Evolutionary conservation across 2,113 vertebrate genomes (phyloP), one percentile per base, ranked within the genome.

Genomic region (Polypterus bichir): DNA sequence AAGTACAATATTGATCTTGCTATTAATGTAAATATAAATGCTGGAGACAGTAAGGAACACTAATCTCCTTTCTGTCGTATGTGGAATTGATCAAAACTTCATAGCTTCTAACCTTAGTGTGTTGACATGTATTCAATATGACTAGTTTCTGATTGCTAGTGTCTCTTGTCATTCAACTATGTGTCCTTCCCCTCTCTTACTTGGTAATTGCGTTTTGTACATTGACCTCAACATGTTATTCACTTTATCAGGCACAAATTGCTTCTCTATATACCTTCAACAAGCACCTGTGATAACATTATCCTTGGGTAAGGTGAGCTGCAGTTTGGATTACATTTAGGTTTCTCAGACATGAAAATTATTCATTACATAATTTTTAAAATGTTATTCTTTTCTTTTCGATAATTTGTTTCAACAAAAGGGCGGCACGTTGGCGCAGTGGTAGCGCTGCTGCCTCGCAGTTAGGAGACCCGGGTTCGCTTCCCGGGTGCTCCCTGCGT

Each of bases 211-310:
- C 68, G 69, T 72, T 68, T 63, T 66, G 68, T 74, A 71, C 70
- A 65, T 64, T 74, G 67, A 68, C 69, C 68, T 75, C 68, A 68
- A 59, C 44, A 0, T 44, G 51, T 71, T 70, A 70, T 71, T 74
- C 73, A 78, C 73, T 82, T 81, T 79, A 76, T 76, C 70, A 77
- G 67, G 70, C 65, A 6, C 59, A 66, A 72, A 69, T 67, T 66
- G 76, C 73, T 70, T 73, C 75, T 67, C 64, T 27, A 5, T 69
- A 56, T 4, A 27, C 67, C 57, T 54, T 57, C 76, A 77, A 73
- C 73, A 68, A 74, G 57, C 55, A 73, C 52, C 60, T 74, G 49
- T 71, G 61, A n/a, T 62, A 51, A 65, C 71, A 76, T 63, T 60
- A 62, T 61, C 66, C 70, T 74, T 64, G 65, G 62, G 53, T 54